A percentile compares a stretch with the other conserved stretches of the same genome.
These are phyloP conservation scores for Mormyrops attenuatus DNA, from an alignment of 2,797 vertebrate genomes.

Conservation along the genomic window DNA sequence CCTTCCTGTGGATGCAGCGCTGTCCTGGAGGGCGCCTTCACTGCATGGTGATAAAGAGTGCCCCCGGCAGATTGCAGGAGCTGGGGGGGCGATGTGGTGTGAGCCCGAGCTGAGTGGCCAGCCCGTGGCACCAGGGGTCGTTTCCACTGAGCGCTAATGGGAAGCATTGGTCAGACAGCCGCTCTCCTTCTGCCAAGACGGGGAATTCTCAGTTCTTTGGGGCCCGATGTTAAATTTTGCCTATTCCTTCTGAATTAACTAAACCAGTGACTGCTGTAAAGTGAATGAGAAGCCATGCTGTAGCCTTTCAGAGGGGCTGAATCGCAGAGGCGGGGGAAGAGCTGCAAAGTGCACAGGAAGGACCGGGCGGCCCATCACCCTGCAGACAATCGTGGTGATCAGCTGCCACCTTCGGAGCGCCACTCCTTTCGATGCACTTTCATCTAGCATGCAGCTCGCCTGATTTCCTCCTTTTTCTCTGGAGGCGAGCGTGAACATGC, in stretches of 20 bases:
- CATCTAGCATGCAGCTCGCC: constrained; percentile 34
- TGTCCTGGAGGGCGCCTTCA: constrained; percentile 35
- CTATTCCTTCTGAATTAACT: constrained; percentile 39
- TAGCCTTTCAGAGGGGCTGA: constrained; percentile 33
- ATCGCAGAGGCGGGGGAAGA: not conserved
- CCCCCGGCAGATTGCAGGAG: constrained; percentile 30
- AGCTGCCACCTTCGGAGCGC: constrained; percentile 36
- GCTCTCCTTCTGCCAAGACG: constrained; percentile 15
- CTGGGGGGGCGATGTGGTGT: constrained; percentile 34
- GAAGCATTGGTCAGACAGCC: constrained; percentile 31
- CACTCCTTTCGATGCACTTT: constrained; percentile 36
- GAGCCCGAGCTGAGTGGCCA: not conserved
- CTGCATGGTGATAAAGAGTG: constrained; percentile 19
- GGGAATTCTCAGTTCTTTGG: constrained; percentile 30
- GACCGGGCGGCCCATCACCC: constrained; percentile 27
- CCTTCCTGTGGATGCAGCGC: constrained; percentile 47
- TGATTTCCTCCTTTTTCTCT: constrained; percentile 21
- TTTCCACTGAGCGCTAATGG: not conserved
- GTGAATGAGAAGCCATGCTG: constrained; percentile 38
- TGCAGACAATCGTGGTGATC: constrained; percentile 30
- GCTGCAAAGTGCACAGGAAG: constrained; percentile 39
- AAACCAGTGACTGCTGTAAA: constrained; percentile 44
- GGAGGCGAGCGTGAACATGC: not conserved
- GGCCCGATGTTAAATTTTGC: constrained; percentile 29
- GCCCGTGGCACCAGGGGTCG: constrained; percentile 13